Evolutionary conservation across 2,113 vertebrate genomes (phyloP).

Genomic region (Lucifuga dentata): DNA sequence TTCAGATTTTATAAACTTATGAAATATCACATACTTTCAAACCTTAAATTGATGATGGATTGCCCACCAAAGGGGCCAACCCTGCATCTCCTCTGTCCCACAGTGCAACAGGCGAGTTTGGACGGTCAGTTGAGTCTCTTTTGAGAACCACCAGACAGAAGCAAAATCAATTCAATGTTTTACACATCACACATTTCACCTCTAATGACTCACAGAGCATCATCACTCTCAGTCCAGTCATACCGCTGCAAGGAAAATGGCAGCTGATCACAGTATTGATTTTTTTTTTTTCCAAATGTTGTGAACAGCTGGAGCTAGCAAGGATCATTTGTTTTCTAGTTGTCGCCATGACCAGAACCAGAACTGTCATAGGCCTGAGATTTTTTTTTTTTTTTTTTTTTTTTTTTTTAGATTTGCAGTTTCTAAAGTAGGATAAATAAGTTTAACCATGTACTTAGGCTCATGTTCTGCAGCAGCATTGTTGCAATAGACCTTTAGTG

Average conservation of each 20-base stretch:
- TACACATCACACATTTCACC: slow-evolving; percentile 21
- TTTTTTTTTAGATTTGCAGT: not conserved
- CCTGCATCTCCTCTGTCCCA: too few species aligned
- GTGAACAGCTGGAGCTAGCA: slow-evolving; percentile 46
- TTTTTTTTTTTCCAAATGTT: slow-evolving; percentile 57
- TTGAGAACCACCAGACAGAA: slow-evolving; percentile 24
- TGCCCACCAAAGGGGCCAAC: too few species aligned
- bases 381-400: too few species aligned
- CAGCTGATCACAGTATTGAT: slow-evolving; percentile 73
- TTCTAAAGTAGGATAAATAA: not conserved
- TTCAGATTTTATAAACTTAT: too few species aligned
- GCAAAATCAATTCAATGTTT: slow-evolving; percentile 8
- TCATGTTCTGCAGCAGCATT: not conserved
- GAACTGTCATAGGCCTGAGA: not conserved
- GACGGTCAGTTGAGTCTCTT: too few species aligned
- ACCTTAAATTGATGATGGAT: too few species aligned
- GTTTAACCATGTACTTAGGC: slow-evolving; percentile 16
- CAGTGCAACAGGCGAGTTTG: too few species aligned
- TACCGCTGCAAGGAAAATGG: slow-evolving; percentile 71
- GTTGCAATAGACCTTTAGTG: slow-evolving; percentile 14
- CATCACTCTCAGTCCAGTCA: slow-evolving; percentile 18
- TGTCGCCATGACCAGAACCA: slow-evolving; percentile 9
- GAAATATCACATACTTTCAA: too few species aligned
- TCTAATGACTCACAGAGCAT: slow-evolving; percentile 24
- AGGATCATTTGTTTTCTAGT: slow-evolving; percentile 37